Base-by-base conservation (phyloP, 2,888 invertebrate species). In the Embidobia sp. region DNA sequence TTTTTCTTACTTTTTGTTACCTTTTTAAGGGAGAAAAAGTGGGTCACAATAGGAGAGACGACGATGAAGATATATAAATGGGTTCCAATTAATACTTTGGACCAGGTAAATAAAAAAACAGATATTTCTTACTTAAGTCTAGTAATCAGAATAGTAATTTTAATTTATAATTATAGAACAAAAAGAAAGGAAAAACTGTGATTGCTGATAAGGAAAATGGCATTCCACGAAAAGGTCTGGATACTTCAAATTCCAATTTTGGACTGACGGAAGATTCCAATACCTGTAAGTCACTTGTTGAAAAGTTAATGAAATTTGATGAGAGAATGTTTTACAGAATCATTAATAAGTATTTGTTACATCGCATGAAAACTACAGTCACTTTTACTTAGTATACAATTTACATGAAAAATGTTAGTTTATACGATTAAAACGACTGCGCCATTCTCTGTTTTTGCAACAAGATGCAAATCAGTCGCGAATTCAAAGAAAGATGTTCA, bases 11-110 rank as follows among this genome's bases (percentile, higher is more conserved):
- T n/a, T n/a, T n/a, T n/a, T 33, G 37, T 63, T 61, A 6, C 59
- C 26, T 37, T 33, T 90, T 90, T 42, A 85, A 98, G 98, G 99
- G 98, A 99, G 90, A 99, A 99, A 90, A 98, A 98, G 92, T 98
- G 99, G 98, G 98, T 99, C 0, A 98, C 98, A 0, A 97, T 98
- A 84, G 98, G 98, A 57, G 98, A 98, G 90, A 99, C 99, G 0
- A 96, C 98, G 0, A 98, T 99, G 97, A 97, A 97, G 92, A 97
- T 99, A 82, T 98, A 95, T 89, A 99, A 99, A 92, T 99, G 99
- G 99, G 98, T 99, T 37, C 99, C 99, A 1, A 94, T 96, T 85
- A 94, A 95, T 0, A 93, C 92, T 11, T 93, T 93, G 80, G 95
- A 95, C 84, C 94, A 94, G 87, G 90, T 90, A 81, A 48, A 18